Evolutionary conservation across 2,113 vertebrate species (phyloP).

Genomic region (Plecotus auritus): DNA sequence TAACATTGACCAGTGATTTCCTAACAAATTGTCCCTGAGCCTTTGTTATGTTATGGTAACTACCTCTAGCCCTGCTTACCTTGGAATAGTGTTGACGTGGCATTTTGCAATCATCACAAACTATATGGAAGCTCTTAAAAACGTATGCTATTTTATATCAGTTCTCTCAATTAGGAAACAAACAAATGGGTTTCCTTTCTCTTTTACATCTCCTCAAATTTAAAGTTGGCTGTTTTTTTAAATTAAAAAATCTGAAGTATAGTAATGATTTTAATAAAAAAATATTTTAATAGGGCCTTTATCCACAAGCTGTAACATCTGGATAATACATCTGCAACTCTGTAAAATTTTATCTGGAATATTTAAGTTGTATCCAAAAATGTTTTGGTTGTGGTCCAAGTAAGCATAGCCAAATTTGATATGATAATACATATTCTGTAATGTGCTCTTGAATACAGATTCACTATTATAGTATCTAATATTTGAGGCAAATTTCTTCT

Average conservation of each 20-base stretch:
- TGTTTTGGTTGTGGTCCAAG: background rate
- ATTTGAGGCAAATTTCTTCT: background rate
- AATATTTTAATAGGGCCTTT: background rate
- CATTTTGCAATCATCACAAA: background rate
- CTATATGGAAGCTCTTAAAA: background rate
- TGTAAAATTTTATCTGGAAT: background rate
- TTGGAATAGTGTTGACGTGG: background rate
- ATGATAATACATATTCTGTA: background rate
- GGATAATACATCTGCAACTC: slow-evolving; percentile 10
- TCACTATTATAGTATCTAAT: background rate
- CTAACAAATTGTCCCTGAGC: background rate
- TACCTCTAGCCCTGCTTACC: background rate
- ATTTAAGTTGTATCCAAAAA: slow-evolving; percentile 35
- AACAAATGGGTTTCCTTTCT: background rate
- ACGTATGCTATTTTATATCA: background rate
- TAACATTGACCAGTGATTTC: slow-evolving; percentile 14
- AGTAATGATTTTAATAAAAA: slow-evolving; percentile 16
- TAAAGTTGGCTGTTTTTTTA: slow-evolving; percentile 38
- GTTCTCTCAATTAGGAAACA: background rate
- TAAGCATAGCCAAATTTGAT: slow-evolving; percentile 27
- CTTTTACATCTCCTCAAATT: background rate
- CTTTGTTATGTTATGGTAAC: background rate
- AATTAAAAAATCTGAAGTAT: slow-evolving; percentile 34
- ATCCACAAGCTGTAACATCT: background rate
- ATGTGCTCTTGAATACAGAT: background rate